Evolutionary conservation across 2,797 vertebrate genomes (phyloP).

Genomic region (Garrulus glandarius): DNA sequence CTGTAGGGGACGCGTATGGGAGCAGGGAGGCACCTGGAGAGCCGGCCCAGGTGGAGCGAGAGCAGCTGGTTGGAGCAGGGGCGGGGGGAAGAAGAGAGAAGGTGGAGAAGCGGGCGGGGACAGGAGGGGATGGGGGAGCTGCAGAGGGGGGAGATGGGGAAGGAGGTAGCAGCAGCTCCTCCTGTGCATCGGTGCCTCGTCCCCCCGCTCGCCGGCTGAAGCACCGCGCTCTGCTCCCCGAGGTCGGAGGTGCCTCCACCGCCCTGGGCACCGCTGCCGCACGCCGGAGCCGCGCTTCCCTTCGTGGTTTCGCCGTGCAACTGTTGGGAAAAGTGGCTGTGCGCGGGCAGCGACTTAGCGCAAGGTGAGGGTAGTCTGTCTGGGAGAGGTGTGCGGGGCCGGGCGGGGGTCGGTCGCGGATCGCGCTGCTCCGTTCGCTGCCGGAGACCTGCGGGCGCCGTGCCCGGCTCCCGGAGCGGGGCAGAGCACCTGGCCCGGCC

Average conservation of each 20-base stretch:
- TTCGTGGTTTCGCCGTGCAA: background rate
- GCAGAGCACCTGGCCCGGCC: background rate
- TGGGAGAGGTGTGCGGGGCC: rapidly evolving
- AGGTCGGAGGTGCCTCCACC: background rate
- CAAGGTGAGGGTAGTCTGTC: background rate
- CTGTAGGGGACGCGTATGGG: background rate
- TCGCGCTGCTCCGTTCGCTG: no score
- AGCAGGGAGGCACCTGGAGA: background rate
- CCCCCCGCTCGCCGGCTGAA: background rate
- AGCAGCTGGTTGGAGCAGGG: background rate
- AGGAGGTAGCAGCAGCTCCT: background rate
- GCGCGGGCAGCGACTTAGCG: background rate
- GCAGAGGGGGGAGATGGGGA: background rate
- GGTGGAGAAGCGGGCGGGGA: slow-evolving; percentile 24
- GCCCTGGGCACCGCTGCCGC: no score
- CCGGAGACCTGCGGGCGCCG: background rate
- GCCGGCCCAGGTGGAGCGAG: background rate
- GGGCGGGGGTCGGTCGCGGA: no score
- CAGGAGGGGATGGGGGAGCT: background rate
- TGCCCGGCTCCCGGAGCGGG: background rate
- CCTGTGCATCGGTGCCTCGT: background rate
- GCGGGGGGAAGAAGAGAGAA: background rate
- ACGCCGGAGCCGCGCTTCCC: background rate
- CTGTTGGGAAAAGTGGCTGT: background rate
- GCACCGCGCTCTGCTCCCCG: background rate